Conservation (phyloP, 2,113 vertebrate genomes). For the Callorhinus ursinus region DNA sequence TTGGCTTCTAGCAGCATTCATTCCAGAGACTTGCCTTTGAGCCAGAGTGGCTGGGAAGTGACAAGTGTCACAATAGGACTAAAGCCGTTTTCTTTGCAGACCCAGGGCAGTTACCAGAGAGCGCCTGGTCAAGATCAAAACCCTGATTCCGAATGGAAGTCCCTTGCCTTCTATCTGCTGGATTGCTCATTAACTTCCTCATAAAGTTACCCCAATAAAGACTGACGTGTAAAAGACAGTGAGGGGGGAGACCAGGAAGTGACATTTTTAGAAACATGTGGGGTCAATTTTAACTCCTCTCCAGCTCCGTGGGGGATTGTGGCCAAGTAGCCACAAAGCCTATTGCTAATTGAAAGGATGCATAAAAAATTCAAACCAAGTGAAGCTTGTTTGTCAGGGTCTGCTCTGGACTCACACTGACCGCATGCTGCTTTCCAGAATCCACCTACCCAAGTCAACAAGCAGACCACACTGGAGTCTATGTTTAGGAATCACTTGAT, state of each 20-base stretch:
- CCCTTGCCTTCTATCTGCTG: no score
- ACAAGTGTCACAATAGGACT: background rate
- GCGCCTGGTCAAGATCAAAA: background rate
- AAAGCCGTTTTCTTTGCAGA: background rate
- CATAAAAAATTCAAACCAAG: background rate
- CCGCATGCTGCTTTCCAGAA: background rate
- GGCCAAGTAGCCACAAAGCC: background rate
- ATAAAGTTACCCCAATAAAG: background rate
- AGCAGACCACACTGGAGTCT: background rate
- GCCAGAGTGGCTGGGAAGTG: background rate
- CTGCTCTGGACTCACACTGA: background rate
- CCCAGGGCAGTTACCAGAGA: background rate
- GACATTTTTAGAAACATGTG: background rate
- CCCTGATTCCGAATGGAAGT: accelerated
- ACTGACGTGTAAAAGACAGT: background rate
- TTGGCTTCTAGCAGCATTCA: background rate
- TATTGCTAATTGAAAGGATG: background rate
- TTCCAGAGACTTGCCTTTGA: background rate
- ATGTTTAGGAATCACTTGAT: background rate
- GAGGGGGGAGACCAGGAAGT: background rate
- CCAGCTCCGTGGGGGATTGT: background rate
- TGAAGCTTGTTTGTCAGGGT: background rate
- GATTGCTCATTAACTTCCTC: background rate
- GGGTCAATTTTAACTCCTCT: slow-evolving; percentile 1
- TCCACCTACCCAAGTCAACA: background rate